These are phyloP conservation scores for Ornithoptera alexandrae DNA, from an alignment of 2,888 invertebrate genomes.

Conservation along the genomic window DNA sequence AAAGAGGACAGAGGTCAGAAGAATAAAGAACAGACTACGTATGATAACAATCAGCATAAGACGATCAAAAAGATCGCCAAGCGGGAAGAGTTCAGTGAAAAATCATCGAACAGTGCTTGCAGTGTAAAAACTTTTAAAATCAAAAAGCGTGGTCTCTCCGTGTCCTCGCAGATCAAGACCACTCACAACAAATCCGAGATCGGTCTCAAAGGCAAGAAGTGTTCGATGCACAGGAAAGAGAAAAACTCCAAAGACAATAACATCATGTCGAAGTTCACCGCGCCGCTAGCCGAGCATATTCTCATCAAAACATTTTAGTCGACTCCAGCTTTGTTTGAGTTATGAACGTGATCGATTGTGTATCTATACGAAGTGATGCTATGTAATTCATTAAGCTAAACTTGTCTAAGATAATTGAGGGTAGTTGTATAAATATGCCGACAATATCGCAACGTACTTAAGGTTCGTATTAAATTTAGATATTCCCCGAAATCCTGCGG, in stretches of 20 bases:
- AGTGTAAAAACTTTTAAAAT: conserved; percentile 52
- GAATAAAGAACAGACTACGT: conserved; percentile 37
- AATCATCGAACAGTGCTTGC: conserved; percentile 41
- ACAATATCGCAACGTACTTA: conserved; percentile 68
- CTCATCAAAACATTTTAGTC: conserved; percentile 66
- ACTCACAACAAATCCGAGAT: conserved; percentile 72
- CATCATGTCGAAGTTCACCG: conserved; percentile 56
- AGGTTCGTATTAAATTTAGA: conserved; percentile 37
- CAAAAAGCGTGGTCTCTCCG: conserved; percentile 64
- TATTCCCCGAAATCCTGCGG: conserved; percentile 36
- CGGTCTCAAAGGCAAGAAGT: conserved; percentile 66
- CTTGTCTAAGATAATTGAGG: conserved; percentile 35
- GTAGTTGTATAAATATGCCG: conserved; percentile 60
- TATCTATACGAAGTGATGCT: conserved; percentile 22
- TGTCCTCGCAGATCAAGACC: conserved; percentile 67
- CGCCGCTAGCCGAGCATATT: conserved; percentile 63
- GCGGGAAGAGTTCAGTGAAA: conserved; percentile 38
- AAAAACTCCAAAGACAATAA: conserved; percentile 54
- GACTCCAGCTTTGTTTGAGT: conserved; percentile 33
- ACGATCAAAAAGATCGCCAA: conserved; percentile 34
- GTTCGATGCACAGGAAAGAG: conserved; percentile 61
- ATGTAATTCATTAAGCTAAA: conserved; percentile 18
- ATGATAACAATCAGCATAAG: conserved; percentile 37
- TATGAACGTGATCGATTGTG: conserved; percentile 17
- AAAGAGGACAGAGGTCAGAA: conserved; percentile 36